Evolutionary conservation across 2,888 invertebrate genomes (phyloP).

Genomic region (Habrosyne pyritoides): DNA sequence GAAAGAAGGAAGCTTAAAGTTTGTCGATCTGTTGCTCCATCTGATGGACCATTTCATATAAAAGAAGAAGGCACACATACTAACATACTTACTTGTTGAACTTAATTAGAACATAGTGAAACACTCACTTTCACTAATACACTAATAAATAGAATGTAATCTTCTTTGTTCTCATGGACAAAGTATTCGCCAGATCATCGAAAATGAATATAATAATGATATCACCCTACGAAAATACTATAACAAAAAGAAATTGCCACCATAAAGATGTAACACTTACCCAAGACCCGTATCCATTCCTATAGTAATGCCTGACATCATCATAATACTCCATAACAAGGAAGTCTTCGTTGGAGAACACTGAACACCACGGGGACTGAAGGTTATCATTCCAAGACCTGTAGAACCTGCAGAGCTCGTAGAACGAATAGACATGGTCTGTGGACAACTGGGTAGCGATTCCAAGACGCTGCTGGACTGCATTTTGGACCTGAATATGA

Average conservation of each 20-base stretch:
- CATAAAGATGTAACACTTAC: constrained; percentile 37
- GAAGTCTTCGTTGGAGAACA: constrained; percentile 87
- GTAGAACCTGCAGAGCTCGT: constrained; percentile 90
- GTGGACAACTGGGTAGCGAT: constrained; percentile 53
- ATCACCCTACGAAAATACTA: too few species aligned
- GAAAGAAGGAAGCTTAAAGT: too few species aligned
- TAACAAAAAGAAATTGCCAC: not conserved
- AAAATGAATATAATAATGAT: too few species aligned
- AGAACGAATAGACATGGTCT: constrained; percentile 85
- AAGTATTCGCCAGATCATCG: too few species aligned
- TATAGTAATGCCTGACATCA: constrained; percentile 89
- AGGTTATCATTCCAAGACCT: constrained; percentile 82
- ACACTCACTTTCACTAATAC: too few species aligned
- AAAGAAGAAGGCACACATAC: too few species aligned
- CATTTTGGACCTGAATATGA: constrained; percentile 56
- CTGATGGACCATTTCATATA: too few species aligned
- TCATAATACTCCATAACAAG: constrained; percentile 89
- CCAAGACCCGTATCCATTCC: constrained; percentile 71
- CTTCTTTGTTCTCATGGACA: too few species aligned
- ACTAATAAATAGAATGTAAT: too few species aligned
- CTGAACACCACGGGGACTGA: constrained; percentile 89
- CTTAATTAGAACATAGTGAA: too few species aligned
- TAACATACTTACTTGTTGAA: too few species aligned
- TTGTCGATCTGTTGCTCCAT: too few species aligned
- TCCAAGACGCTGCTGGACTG: constrained; percentile 80